These are phyloP conservation scores for Microplitis demolitor DNA, from an alignment of 1,140 invertebrate genomes.

Conservation along the genomic window DNA sequence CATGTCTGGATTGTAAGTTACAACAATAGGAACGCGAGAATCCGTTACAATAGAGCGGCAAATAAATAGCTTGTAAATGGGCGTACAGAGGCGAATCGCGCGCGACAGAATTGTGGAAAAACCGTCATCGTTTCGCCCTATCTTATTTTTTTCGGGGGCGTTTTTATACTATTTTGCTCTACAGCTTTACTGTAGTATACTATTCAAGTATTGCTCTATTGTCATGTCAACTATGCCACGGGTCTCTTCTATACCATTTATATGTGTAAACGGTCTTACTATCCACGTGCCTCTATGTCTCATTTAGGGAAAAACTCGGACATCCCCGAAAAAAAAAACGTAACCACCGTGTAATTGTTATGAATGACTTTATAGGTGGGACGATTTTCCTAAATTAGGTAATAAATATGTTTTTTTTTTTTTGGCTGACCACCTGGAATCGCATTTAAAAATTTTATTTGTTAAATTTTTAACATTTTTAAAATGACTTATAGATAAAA, in stretches of 20 bases:
- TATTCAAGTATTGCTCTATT: neutral
- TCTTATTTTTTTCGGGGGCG: conserved; percentile 2
- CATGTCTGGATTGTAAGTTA: neutral
- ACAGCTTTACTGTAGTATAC: too few species aligned
- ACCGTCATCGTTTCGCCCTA: neutral
- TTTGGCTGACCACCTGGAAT: neutral
- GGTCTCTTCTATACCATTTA: too few species aligned
- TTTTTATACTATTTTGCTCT: neutral
- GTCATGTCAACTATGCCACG: neutral
- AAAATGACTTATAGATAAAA: neutral
- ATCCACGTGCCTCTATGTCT: conserved; percentile 38
- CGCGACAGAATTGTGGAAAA: conserved; percentile 1
- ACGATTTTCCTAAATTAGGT: neutral
- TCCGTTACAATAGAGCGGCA: neutral
- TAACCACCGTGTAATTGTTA: conserved; percentile 46
- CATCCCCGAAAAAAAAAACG: conserved; percentile 37
- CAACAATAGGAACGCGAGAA: neutral
- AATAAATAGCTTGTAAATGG: conserved; percentile 8
- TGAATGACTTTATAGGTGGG: conserved; percentile 3
- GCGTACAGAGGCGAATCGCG: conserved; percentile 10
- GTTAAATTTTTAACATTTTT: neutral
- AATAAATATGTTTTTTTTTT: neutral
- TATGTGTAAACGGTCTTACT: too few species aligned
- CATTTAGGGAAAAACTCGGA: conserved; percentile 48
- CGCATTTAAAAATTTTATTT: neutral